Percentiles rank a stretch among this genome's conserved stretches.
phyloP scores from a whole-genome alignment of 2,888 invertebrate genomes.

The Gortyna flavago region DNA sequence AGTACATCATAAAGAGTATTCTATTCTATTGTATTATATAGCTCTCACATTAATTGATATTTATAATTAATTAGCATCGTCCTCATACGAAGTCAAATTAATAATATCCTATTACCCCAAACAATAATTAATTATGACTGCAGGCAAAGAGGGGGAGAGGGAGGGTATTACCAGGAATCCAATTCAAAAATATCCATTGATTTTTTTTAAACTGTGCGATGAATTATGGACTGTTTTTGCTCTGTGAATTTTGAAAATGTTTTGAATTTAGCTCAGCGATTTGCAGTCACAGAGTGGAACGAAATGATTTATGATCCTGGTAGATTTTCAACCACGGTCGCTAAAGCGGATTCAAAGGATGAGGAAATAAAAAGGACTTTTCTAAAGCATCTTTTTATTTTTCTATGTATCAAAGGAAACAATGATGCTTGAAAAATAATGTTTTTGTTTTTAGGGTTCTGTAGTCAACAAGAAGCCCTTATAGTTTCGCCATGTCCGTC shows the following conservation, averaged over 20 bases:
- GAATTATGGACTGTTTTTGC: constrained; percentile 20
- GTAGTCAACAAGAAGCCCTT: no score
- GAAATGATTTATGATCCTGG: constrained; percentile 52
- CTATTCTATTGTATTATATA: neutral
- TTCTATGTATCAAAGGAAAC: constrained; percentile 6
- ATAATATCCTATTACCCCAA: neutral
- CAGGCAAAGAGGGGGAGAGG: neutral
- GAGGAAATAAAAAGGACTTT: constrained; percentile 33
- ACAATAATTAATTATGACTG: constrained; percentile 13
- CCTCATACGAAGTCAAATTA: neutral
- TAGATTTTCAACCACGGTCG: constrained; percentile 39
- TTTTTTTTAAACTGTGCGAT: neutral
- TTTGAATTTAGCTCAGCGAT: constrained; percentile 45
- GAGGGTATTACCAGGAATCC: neutral
- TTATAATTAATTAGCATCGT: neutral
- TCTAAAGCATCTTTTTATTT: constrained; percentile 2
- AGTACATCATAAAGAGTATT: neutral
- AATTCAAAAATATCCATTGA: constrained; percentile 1
- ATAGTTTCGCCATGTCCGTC: no score
- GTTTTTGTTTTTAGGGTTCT: neutral
- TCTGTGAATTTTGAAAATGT: constrained; percentile 47
- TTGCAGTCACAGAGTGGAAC: constrained; percentile 32
- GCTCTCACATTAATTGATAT: neutral
- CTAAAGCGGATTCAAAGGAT: constrained; percentile 31
- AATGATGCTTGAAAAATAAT: neutral